Evolutionary conservation across 2,888 invertebrate genomes (phyloP).

Genomic region (Phyllotreta striolata): DNA sequence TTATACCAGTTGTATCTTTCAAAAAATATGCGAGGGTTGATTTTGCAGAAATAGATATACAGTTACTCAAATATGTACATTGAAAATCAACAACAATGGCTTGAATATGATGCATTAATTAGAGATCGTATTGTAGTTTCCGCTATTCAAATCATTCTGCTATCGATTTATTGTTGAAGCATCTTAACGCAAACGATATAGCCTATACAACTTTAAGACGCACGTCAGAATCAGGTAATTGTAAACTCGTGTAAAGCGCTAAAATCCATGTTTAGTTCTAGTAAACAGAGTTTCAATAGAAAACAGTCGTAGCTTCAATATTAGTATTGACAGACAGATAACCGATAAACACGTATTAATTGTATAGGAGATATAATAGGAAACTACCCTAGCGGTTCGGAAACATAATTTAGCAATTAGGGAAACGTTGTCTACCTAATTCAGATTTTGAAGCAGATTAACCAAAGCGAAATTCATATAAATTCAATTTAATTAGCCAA

Average conservation of each 20-base stretch:
- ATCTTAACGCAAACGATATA: background rate
- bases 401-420: conserved; percentile 21
- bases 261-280: conserved; percentile 10
- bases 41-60: no score
- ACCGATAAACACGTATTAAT: conserved; percentile 21
- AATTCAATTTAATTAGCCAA: conserved; percentile 15
- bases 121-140: conserved; percentile 8
- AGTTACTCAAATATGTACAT: no score
- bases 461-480: background rate
- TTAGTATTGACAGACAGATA: conserved; percentile 19
- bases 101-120: conserved; percentile 2
- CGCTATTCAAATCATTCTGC: conserved; percentile 6
- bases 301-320: conserved; percentile 15
- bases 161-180: conserved; percentile 9
- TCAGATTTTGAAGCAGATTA: conserved; percentile 15
- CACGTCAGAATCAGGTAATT: conserved; percentile 27
- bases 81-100: background rate
- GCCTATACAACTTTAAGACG: conserved; percentile 18
- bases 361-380: conserved; percentile 13
- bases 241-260: conserved; percentile 15
- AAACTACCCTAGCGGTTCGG: conserved; percentile 13
- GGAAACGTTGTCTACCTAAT: conserved; percentile 11
- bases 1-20: no score
- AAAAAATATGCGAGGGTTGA: no score
- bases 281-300: conserved; percentile 18